A percentile compares a stretch with the other conserved stretches of the same genome.
These are phyloP conservation scores for Antedon mediterranea DNA, from an alignment of 53 echinoderm and acorn worm genomes.

Conservation along the genomic window DNA sequence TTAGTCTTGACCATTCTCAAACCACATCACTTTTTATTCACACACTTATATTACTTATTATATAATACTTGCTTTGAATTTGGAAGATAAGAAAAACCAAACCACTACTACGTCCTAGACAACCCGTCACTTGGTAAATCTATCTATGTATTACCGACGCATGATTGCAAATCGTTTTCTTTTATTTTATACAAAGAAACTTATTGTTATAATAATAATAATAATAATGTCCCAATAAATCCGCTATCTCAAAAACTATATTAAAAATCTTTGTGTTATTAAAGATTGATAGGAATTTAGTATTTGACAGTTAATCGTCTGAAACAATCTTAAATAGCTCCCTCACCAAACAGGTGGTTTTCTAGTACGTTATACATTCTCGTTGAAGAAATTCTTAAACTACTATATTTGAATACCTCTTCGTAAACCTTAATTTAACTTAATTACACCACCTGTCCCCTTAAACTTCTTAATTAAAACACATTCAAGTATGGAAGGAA, in stretches of 20 bases:
- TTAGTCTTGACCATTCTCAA: neutral
- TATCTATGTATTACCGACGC: neutral
- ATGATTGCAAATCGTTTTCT: neutral
- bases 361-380: neutral
- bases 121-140: neutral
- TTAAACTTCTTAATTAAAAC: neutral
- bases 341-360: neutral
- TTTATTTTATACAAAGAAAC: neutral
- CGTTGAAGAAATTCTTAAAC: neutral
- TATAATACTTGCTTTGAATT: neutral
- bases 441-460: neutral
- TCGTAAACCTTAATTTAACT: neutral
- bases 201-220: neutral
- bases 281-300: neutral
- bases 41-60: constrained; percentile 1
- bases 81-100: neutral
- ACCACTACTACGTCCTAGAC: neutral
- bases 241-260: neutral
- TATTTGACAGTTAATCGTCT: neutral
- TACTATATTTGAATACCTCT: neutral
- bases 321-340: neutral
- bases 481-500: neutral
- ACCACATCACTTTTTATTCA: neutral
- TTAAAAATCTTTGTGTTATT: neutral
- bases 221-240: neutral